These are phyloP conservation scores for Halcyon badia DNA, from an alignment of 2,797 vertebrate genomes.

Conservation along the genomic window DNA sequence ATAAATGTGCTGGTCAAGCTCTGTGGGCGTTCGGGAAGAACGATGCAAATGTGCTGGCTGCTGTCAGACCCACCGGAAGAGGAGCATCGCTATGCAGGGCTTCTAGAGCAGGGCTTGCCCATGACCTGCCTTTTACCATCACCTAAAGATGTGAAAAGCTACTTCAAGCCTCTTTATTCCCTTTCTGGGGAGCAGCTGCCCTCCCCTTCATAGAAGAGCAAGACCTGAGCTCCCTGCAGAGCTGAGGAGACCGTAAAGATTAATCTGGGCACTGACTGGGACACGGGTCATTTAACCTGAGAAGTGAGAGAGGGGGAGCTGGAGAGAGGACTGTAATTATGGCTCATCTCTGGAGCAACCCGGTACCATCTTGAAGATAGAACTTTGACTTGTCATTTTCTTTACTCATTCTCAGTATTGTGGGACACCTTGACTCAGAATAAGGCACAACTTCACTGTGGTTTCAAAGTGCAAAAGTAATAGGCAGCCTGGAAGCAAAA, in stretches of 20 bases:
- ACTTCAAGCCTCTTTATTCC: neutral
- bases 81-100: rapidly evolving
- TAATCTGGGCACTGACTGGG: neutral
- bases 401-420: neutral
- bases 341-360: neutral
- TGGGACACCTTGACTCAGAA: neutral
- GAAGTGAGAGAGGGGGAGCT: neutral
- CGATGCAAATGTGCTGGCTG: neutral
- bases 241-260: neutral
- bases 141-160: neutral
- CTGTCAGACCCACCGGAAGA: rapidly evolving
- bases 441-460: neutral
- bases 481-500: rapidly evolving
- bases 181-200: neutral
- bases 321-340: neutral
- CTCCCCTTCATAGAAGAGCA: neutral
- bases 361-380: neutral
- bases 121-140: neutral
- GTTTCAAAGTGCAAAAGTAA: neutral
- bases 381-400: neutral
- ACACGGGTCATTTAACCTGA: rapidly evolving
- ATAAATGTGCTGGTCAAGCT: neutral
- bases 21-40: neutral
- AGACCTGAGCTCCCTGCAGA: neutral
- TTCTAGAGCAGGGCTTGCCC: neutral